phyloP scores from a whole-genome alignment of 1,140 invertebrate species.

The Kradibia gibbosae region DNA sequence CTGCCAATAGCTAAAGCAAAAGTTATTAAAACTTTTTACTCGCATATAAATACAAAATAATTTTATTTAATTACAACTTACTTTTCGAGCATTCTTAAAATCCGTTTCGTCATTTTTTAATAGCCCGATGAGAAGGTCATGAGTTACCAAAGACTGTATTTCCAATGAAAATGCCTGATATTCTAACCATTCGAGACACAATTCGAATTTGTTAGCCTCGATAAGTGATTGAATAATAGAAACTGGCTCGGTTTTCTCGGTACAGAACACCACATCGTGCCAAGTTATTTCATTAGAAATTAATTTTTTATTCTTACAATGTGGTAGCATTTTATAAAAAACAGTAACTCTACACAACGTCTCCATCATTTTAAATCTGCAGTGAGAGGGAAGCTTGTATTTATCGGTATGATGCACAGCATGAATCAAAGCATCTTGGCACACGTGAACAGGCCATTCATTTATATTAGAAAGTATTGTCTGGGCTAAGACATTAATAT shows the following conservation, averaged over 20 bases:
- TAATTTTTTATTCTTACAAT: conserved; percentile 58
- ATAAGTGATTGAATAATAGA: conserved; percentile 62
- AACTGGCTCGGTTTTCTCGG: conserved; percentile 62
- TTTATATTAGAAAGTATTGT: conserved; percentile 59
- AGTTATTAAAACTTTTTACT: conserved; percentile 36
- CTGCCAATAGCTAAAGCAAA: conserved; percentile 67
- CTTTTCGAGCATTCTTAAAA: conserved; percentile 63
- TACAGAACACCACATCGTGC: conserved; percentile 70
- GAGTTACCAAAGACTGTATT: conserved; percentile 59
- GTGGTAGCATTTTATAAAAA: conserved; percentile 69
- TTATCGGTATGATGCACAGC: conserved; percentile 57
- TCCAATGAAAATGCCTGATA: conserved; percentile 66
- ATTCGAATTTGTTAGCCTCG: conserved; percentile 72
- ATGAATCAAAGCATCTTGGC: conserved; percentile 59
- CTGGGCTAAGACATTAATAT: conserved; percentile 59
- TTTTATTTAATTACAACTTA: conserved; percentile 39
- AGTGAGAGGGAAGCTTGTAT: conserved; percentile 65
- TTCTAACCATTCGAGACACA: conserved; percentile 78
- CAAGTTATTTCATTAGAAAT: conserved; percentile 61
- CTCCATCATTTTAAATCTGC: conserved; percentile 64
- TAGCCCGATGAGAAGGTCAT: conserved; percentile 63
- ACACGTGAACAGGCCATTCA: conserved; percentile 62
- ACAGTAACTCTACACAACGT: conserved; percentile 66
- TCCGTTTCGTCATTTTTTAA: conserved; percentile 60
- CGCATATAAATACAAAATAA: conserved; percentile 55